Base-by-base conservation (phyloP, 2,888 invertebrate species). In the Drosophila subquinaria region DNA sequence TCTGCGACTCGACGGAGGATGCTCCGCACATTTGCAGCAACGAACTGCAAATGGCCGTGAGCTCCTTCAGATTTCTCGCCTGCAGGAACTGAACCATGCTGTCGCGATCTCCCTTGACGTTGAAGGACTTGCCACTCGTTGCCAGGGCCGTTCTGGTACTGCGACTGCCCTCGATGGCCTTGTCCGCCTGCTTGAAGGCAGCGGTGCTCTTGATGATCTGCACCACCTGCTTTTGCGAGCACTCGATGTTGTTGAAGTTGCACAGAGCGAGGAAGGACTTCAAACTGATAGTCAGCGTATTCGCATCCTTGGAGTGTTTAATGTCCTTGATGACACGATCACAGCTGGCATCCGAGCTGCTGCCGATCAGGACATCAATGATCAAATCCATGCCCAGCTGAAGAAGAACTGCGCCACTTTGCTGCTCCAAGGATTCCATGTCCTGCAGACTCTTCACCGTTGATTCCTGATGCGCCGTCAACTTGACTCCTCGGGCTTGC, bases 381-480 rank as follows among this genome's bases (percentile, higher is more conserved):
- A 85, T 76, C 27, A 79, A 67, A 43, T 85, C 79, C 89, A 85
- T 83, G 64, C 88, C 88, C 50, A 85, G 20, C 11, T 84, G 71
- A n/a, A 85, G 60, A 9, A 81, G 38, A 3, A 81, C 35, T 0
- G 57, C 47, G 1, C 56, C 73, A n/a, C 50, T 67, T 33, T 74
- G 63, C 8, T 11, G 35, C 13, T 79, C 73, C 51, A 51, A 38
- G 3, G 64, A 11, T 4, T 66, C 69, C 65, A 73, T 61, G 4
- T 42, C 68, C n/a, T 71, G 70, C 42, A 85, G 56, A 0, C 53
- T 15, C 38, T 79, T 79, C 10, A 85, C 60, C 2, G 70, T 81
- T 4, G 66, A 27, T 27, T 84, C 53, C 50, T 85, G 84, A 10
- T 53, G 17, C 1, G 52, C 0, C 0, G 57, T 62, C 9, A 85